A percentile compares a stretch with the other conserved stretches of the same genome.
Conservation (phyloP, 2,797 vertebrate genomes). For the Pangasius mekongensis region DNA sequence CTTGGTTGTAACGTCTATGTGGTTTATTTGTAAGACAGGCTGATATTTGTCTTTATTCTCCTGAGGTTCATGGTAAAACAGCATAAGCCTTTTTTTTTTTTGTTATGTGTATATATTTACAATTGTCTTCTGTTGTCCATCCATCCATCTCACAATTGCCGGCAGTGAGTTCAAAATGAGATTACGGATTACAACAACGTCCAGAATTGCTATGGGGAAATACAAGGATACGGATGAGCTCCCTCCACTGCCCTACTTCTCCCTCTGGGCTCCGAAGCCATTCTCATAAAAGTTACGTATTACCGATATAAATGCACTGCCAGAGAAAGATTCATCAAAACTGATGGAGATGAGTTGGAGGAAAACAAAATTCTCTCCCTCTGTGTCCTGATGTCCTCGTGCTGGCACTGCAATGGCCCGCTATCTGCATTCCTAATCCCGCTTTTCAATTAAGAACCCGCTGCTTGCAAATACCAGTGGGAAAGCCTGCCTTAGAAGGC, state of each 20-base stretch:
- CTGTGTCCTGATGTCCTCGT: slow-evolving; percentile 45
- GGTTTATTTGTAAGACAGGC: background rate
- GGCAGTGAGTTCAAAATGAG: background rate
- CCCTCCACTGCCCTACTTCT: slow-evolving; percentile 22
- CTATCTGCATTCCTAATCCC: slow-evolving; percentile 59
- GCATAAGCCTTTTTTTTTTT: background rate
- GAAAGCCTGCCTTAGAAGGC: slow-evolving; percentile 65
- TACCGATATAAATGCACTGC: slow-evolving; percentile 13
- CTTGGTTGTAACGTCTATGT: background rate
- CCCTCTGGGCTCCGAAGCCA: background rate
- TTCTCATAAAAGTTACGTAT: slow-evolving; percentile 27
- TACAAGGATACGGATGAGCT: slow-evolving; percentile 14
- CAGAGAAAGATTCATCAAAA: slow-evolving; percentile 22
- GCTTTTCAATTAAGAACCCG: slow-evolving; percentile 56
- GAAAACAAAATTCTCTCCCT: slow-evolving; percentile 16
- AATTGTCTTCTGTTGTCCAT: background rate
- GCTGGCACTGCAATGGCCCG: slow-evolving; percentile 55
- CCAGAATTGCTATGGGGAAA: slow-evolving; percentile 1
- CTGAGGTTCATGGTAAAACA: background rate
- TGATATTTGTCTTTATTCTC: background rate
- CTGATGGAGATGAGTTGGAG: background rate
- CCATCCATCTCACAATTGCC: slow-evolving; percentile 6
- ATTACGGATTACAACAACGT: slow-evolving; percentile 1
- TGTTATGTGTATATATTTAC: background rate
- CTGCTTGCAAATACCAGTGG: slow-evolving; percentile 60